Base-by-base conservation (phyloP, 2,888 invertebrate species). In the Proisotoma minuta region DNA sequence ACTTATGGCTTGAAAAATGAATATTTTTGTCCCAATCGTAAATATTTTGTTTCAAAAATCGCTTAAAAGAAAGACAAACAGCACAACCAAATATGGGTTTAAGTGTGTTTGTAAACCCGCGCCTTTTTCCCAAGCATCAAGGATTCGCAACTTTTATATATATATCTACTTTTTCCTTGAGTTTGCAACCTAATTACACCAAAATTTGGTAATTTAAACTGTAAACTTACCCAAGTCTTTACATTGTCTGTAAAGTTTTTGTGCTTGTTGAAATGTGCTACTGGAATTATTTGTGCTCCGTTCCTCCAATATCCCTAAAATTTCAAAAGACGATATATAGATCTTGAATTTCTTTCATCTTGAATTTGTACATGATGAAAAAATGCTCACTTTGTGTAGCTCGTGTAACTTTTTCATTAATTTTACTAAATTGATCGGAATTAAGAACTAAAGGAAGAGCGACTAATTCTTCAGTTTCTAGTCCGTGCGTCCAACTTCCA, bases 401-500 rank as follows among this genome's bases (percentile, higher is more conserved):
- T 26, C 52, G 47, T 12, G 63, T 62, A 1, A 68, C 68, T 22
- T 63, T 61, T 5, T 68, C 65, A 50, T 65, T 68, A 22, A 68
- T 68, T 52, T 63, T 65, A 22, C 56, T 63, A 54, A 68, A 68
- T 22, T 68, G 68, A 39, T 65, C 63, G 20, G 49, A 20, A 18
- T 57, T 57, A 18, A 57, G 22, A 2, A 56, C 5, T 5, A 50
- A 20, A 5, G 8, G 8, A n/a, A n/a, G n/a, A n/a, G n/a, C n/a
- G 23, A 50, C 23, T 4, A 5, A 22, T 15, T 3, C 2, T 24
- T 57, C 28, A 26, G 23, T 22, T 23, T 12, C 28, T 2, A 22
- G 4, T 3, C 8, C 23, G 26, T 48, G 57, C 5, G 47, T 49
- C 65, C 65, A 68, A 28, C 62, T 62, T 23, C 68, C 68, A 20